Percentiles rank a stretch among this genome's conserved stretches.
Conservation (phyloP, 23 tunicate genomes). For the Halocynthia aurantium region DNA sequence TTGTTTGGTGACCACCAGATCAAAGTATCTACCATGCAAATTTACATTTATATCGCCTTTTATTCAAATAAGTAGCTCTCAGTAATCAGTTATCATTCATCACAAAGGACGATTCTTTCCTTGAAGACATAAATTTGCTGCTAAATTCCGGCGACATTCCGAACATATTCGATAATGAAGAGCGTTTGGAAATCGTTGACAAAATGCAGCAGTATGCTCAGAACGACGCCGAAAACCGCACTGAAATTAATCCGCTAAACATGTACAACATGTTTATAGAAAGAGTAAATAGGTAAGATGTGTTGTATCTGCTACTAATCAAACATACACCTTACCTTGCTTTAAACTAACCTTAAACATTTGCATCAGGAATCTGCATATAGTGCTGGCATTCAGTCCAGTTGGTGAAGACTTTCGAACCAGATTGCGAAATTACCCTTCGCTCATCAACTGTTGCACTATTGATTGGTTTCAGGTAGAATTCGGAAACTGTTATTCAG, state of each 20-base stretch:
- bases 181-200: constrained; percentile 78
- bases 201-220: constrained; percentile 70
- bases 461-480: constrained; percentile 90
- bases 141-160: constrained; percentile 91
- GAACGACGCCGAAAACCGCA: constrained; percentile 37
- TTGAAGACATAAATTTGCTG: constrained; percentile 76
- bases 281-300: constrained; percentile 54
- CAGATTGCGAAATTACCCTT: constrained; percentile 78
- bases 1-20: constrained; percentile 86
- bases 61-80: neutral
- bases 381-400: constrained; percentile 86
- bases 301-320: neutral
- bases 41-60: neutral
- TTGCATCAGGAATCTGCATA: constrained; percentile 63
- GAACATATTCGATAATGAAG: constrained; percentile 86
- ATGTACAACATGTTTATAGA: constrained; percentile 82
- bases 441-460: constrained; percentile 86
- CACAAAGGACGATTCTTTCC: constrained; percentile 60
- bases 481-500: no score
- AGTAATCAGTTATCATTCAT: neutral
- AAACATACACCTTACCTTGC: neutral
- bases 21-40: constrained; percentile 20
- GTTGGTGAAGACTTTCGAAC: constrained; percentile 86
- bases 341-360: neutral
- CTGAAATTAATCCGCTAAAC: constrained; percentile 69